Base-by-base conservation (phyloP, 2,888 invertebrate species). In the Syritta pipiens region DNA sequence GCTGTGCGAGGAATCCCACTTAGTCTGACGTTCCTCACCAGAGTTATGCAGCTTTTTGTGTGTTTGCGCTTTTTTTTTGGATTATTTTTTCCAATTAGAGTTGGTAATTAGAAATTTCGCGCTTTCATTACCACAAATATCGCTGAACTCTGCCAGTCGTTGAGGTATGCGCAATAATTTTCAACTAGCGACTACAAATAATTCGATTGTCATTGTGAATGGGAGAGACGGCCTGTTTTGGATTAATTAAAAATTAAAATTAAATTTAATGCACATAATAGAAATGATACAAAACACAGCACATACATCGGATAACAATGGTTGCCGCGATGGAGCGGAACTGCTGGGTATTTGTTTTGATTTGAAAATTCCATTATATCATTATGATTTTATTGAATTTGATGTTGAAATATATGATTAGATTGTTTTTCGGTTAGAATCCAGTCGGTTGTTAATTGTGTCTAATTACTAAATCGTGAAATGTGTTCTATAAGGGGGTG, bases 361-460 rank as follows among this genome's bases (percentile, higher is more conserved):
- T 69, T 69, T 59, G 28, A 46, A 51, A 60, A 63, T 44, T 69
- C 49, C 35, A 69, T 63, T 63, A 69, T 30, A 46, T 53, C 49
- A 57, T 63, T 63, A 62, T 48, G 63, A 63, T 53, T 71, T 60
- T 71, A 77, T 77, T 71, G 65, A 67, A 77, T 72, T 72, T 55
- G 48, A 67, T 65, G 26, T 5, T n/a, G 46, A 71, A 65, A 65
- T 59, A 46, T 37, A 24, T 65, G 65, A 65, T 77, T 71, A 67
- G 72, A 60, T 67, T 60, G 71, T 53, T 65, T 71, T 37, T 9
- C 17, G 22, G 17, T 22, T 30, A 32, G 42, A 30, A 35, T 48
- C 26, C 19, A 49, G 24, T 17, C 24, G 28, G 6, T 26, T 74
- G 28, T 67, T 32, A 51, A 60, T 51, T 75, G 67, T 53, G 32